Conservation (phyloP, 2,888 invertebrate species). For the Myathropa florea region DNA sequence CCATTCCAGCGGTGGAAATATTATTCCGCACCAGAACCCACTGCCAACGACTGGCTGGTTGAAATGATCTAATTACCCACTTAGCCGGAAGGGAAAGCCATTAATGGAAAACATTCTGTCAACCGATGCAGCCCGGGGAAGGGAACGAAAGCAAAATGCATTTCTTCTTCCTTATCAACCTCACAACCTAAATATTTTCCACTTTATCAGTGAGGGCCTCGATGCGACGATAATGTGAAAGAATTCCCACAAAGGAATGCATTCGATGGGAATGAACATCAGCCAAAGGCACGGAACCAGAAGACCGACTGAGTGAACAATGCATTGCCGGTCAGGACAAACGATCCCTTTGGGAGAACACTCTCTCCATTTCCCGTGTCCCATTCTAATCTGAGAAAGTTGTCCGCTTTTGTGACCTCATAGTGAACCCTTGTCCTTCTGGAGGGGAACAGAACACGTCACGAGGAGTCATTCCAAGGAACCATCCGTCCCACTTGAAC, state of each 20-base stretch:
- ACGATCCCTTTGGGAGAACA: conserved; percentile 37
- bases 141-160: conserved; percentile 32
- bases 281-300: conserved; percentile 20
- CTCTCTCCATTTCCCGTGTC: background rate
- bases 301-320: conserved; percentile 25
- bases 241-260: conserved; percentile 34
- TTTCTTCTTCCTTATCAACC: conserved; percentile 48
- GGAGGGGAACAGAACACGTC: background rate
- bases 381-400: background rate
- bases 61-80: conserved; percentile 34
- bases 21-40: background rate
- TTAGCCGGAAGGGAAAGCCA: conserved; percentile 29
- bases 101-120: conserved; percentile 15
- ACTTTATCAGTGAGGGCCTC: conserved; percentile 25
- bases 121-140: background rate
- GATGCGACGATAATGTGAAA: background rate
- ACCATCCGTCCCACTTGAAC: background rate
- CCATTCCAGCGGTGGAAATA: background rate
- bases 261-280: conserved; percentile 35
- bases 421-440: conserved; percentile 29
- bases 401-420: conserved; percentile 18
- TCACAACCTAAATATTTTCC: conserved; percentile 53
- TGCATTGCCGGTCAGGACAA: conserved; percentile 35
- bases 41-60: background rate
- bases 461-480: conserved; percentile 29